A percentile compares a stretch with the other conserved stretches of the same genome.
These are phyloP conservation scores for Rotaria magnacalcarata DNA, from an alignment of 2,888 invertebrate species.

Conservation along the genomic window DNA sequence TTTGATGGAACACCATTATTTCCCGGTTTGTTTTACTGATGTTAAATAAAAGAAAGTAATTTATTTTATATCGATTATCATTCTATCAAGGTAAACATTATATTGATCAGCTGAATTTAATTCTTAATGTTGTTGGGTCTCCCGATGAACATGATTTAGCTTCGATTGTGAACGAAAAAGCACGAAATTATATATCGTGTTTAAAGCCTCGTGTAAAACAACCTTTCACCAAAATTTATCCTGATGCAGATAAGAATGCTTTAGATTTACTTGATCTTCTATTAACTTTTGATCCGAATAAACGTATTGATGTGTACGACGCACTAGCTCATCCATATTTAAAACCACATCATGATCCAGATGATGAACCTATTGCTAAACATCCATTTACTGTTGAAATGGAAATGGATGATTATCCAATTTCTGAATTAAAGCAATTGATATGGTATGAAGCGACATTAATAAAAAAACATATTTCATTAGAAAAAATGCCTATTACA, in stretches of 20 bases:
- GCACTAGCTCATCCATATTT: constrained; percentile 96
- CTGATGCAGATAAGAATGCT: constrained; percentile 70
- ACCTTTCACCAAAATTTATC: constrained; percentile 86
- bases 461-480: background rate
- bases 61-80: background rate
- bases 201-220: constrained; percentile 93
- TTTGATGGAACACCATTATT: constrained; percentile 93
- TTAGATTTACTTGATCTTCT: constrained; percentile 93
- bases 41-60: background rate
- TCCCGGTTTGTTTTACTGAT: constrained; percentile 62
- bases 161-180: constrained; percentile 75
- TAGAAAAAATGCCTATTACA: background rate
- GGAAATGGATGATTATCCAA: constrained; percentile 96
- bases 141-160: constrained; percentile 92
- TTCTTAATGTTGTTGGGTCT: constrained; percentile 90
- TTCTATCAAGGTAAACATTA: constrained; percentile 58
- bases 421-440: constrained; percentile 86
- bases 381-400: constrained; percentile 96
- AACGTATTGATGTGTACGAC: constrained; percentile 91
- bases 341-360: constrained; percentile 99
- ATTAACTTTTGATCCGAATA: constrained; percentile 95
- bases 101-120: constrained; percentile 96
- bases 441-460: constrained; percentile 83
- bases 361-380: constrained; percentile 97
- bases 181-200: constrained; percentile 90